Evolutionary conservation across 30 jellyfish, hydroid and myxozoan species (phyloP), one percentile per base, ranked within the genome.

Genomic region (Pelagia noctiluca): DNA sequence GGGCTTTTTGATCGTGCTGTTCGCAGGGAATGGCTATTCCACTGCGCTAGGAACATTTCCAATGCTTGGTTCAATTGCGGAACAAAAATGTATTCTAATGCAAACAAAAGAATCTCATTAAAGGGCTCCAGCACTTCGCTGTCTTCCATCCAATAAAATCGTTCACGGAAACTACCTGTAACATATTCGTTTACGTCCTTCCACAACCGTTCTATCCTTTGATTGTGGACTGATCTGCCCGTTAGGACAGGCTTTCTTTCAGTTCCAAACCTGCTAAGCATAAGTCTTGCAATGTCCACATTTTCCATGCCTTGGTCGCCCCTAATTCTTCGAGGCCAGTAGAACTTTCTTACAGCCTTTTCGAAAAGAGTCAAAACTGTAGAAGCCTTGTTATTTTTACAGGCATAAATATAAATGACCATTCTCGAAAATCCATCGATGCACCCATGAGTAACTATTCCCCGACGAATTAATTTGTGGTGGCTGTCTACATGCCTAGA

Each of bases 221-320:
- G 62, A 24, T 46, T 46, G 13, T 72, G 85, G 76, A 72, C 85
- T 24, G 85, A 47, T 24, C 72, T 47, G 4, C 85, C 85, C 10
- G 72, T 72, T 10, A 72, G 48, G 28, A 72, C 46, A 2, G 85
- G 85, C 33, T 72, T 72, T 18, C 72, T 13, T 3, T 63, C 77
- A 3, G 76, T 72, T 23, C 85, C 85, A 46, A 72, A 72, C 28
- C 47, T 72, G 23, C 22, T 30, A 22, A 72, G 85, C 85, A 72
- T 72, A 2, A 72, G 49, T 46, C 76, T 11, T 16, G 85, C 76
- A 2, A 72, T 75, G 4, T 52, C 85, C 2, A 72, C 49, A 50
- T 72, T 72, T 46, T 72, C 85, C 85, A 72, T 72, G 4, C 85
- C 85, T 72, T 72, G 85, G 30, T 72, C 85, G 49, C 72, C 25